phyloP scores from a whole-genome alignment of 2,113 vertebrate genomes.

The Phalacrocorax brasilianus region DNA sequence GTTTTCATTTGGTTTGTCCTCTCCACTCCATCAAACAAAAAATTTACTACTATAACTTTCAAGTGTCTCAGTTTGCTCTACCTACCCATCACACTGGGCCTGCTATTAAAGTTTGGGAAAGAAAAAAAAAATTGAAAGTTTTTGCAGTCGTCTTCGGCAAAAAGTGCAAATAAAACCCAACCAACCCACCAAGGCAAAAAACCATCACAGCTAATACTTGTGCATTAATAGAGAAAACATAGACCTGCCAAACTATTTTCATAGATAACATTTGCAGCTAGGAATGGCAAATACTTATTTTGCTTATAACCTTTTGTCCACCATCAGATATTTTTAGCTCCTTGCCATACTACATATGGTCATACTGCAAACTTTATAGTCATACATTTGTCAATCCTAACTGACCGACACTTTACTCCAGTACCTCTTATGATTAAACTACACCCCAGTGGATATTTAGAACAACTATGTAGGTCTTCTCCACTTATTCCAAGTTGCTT shows the following conservation, averaged over 20 bases:
- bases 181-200: neutral
- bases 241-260: neutral
- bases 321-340: neutral
- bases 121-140: neutral
- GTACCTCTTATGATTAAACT: neutral
- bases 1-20: neutral
- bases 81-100: neutral
- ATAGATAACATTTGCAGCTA: neutral
- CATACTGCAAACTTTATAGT: neutral
- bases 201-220: neutral
- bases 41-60: neutral
- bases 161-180: neutral
- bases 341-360: neutral
- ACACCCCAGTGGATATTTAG: neutral
- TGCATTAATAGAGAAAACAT: neutral
- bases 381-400: neutral
- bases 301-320: neutral
- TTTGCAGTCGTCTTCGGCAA: neutral
- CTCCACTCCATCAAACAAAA: neutral
- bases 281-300: neutral
- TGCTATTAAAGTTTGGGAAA: neutral
- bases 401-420: neutral
- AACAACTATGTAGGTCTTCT: neutral
- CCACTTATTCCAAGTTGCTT: neutral
- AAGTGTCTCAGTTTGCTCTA: neutral